Conservation (phyloP, 2,888 invertebrate genomes). For the Macroteleia sp. region DNA sequence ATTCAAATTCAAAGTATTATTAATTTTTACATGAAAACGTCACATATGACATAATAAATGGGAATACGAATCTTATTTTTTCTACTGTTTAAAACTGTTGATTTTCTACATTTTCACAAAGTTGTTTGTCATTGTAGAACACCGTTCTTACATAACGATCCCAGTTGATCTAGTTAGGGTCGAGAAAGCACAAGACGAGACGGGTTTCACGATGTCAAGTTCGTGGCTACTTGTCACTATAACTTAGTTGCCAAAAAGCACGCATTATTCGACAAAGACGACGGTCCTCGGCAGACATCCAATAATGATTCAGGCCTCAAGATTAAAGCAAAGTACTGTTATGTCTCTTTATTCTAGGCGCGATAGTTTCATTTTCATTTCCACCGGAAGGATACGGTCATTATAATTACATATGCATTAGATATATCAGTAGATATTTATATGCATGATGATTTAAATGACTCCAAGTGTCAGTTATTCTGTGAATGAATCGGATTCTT, state of each 20-base stretch:
- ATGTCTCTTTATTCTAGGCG: conserved; percentile 19
- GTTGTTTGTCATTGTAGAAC: conserved; percentile 18
- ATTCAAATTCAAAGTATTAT: too few species aligned
- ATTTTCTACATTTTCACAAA: background rate
- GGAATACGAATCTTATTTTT: too few species aligned
- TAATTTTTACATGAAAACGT: too few species aligned
- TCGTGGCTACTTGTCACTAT: conserved; percentile 47
- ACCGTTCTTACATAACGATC: conserved; percentile 13
- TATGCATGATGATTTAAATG: conserved; percentile 38
- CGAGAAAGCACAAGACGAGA: conserved; percentile 33
- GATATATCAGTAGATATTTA: conserved; percentile 44
- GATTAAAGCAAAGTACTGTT: conserved; percentile 13
- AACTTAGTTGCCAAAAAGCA: conserved; percentile 45
- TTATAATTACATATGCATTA: conserved; percentile 32
- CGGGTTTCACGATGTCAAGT: conserved; percentile 50
- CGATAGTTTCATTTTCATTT: conserved; percentile 35
- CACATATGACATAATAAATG: too few species aligned
- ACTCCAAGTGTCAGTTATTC: conserved; percentile 37
- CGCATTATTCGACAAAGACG: conserved; percentile 7
- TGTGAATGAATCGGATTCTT: conserved; percentile 41
- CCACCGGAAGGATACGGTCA: conserved; percentile 54
- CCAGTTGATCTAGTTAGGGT: conserved; percentile 28
- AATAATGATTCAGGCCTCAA: conserved; percentile 12
- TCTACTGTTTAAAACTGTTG: too few species aligned
- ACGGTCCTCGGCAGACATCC: conserved; percentile 24